Percentiles rank a stretch among this genome's conserved stretches.
These are phyloP conservation scores for Probaryconus sp. DNA, from an alignment of 1,140 invertebrate species.

Conservation along the genomic window DNA sequence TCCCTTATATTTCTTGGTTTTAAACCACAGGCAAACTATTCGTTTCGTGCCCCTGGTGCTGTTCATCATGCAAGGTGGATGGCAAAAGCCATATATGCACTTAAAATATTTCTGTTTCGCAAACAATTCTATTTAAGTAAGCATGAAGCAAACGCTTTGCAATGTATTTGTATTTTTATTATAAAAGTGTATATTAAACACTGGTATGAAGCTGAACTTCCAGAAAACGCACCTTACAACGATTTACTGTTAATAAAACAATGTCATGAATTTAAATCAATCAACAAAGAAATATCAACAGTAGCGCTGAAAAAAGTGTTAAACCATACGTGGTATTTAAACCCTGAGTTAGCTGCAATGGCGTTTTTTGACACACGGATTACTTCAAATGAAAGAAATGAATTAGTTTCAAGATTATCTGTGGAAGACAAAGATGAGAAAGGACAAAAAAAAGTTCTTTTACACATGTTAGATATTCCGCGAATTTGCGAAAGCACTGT, in stretches of 20 bases:
- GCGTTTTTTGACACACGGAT: conserved; percentile 4
- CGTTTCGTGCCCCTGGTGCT: too few relatives aligned
- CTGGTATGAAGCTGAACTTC: too few relatives aligned
- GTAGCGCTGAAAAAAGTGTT: background rate
- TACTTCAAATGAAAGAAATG: background rate
- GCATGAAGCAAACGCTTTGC: background rate
- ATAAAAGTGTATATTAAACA: background rate
- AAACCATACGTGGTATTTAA: background rate
- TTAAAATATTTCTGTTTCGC: conserved; percentile 1
- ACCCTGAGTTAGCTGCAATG: background rate
- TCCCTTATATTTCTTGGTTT: background rate
- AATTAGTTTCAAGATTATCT: conserved; percentile 7
- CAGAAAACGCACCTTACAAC: background rate
- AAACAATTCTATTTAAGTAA: background rate
- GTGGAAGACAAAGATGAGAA: background rate
- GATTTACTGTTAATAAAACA: conserved; percentile 2
- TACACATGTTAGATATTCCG: background rate
- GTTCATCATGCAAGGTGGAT: too few relatives aligned
- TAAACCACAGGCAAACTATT: background rate
- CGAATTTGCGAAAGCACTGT: background rate
- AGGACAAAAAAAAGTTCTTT: background rate
- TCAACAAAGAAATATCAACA: background rate
- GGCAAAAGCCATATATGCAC: background rate
- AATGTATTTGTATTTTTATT: background rate
- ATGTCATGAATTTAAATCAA: background rate